Conservation (phyloP, 2,888 invertebrate species). For the Cyrtodaria siliqua region DNA sequence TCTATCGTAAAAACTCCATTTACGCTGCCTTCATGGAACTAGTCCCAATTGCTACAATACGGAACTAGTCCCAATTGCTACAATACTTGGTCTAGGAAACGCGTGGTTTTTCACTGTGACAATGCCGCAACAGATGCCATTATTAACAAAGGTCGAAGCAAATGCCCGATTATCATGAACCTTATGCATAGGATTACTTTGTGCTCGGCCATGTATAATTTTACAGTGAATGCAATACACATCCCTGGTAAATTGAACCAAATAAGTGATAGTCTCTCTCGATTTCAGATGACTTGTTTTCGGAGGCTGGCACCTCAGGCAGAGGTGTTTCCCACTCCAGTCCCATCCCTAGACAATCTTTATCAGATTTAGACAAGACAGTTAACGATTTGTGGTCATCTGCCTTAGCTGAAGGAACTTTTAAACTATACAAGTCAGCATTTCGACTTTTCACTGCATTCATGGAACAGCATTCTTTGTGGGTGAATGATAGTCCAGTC, state of each 20-base stretch:
- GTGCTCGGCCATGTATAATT: neutral
- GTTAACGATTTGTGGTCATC: neutral
- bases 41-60: no score
- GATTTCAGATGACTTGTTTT: constrained; percentile 15
- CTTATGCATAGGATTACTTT: neutral
- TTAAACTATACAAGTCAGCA: neutral
- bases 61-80: constrained; percentile 1
- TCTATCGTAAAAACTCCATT: no score
- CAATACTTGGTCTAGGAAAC: neutral
- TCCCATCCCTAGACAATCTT: neutral
- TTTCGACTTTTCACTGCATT: neutral
- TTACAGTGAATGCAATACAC: constrained; percentile 2
- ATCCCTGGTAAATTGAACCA: neutral
- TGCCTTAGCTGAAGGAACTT: neutral
- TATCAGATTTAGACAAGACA: neutral
- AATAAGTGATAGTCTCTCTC: constrained; percentile 16
- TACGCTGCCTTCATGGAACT: no score
- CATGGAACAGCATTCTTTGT: no score
- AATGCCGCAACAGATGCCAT: constrained; percentile 1
- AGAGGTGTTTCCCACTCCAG: neutral
- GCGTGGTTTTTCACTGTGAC: constrained; percentile 3
- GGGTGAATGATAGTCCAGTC: no score
- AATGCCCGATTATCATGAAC: neutral
- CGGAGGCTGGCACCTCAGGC: constrained; percentile 4
- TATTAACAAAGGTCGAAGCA: neutral